Conservation (phyloP, 2,113 vertebrate species). For the Brevimyrus niger region DNA sequence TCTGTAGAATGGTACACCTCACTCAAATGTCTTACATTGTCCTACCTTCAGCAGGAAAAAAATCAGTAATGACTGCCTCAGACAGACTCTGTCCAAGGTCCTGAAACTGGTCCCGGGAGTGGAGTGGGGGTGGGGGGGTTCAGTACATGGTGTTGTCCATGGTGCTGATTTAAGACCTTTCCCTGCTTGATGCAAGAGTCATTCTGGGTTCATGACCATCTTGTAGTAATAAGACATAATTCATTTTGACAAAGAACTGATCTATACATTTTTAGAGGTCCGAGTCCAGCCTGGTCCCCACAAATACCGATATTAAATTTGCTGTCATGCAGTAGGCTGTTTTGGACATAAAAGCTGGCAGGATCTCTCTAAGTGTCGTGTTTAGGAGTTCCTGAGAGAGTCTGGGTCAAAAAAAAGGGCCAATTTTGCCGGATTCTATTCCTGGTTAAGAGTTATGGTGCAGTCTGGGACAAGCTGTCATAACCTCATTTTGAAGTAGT, state of each 20-base stretch:
- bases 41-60: not conserved
- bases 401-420: not conserved
- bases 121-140: not conserved
- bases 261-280: not conserved
- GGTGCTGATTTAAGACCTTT: slow-evolving; percentile 55
- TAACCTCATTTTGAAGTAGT: slow-evolving; percentile 13
- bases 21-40: not conserved
- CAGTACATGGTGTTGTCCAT: not conserved
- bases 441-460: not conserved
- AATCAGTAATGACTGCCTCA: not conserved
- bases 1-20: not conserved
- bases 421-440: not conserved
- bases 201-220: slow-evolving; percentile 20
- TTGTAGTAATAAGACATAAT: not conserved
- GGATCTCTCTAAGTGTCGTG: not conserved
- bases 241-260: not conserved
- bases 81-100: slow-evolving; percentile 18
- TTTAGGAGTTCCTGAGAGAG: not conserved
- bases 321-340: not conserved
- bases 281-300: not conserved
- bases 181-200: slow-evolving; percentile 31
- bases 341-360: not conserved
- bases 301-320: not conserved
- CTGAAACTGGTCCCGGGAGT: not conserved
- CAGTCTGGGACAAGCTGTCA: not conserved